Base-by-base conservation (phyloP, 1,140 invertebrate genomes). In the Atta colombica region DNA sequence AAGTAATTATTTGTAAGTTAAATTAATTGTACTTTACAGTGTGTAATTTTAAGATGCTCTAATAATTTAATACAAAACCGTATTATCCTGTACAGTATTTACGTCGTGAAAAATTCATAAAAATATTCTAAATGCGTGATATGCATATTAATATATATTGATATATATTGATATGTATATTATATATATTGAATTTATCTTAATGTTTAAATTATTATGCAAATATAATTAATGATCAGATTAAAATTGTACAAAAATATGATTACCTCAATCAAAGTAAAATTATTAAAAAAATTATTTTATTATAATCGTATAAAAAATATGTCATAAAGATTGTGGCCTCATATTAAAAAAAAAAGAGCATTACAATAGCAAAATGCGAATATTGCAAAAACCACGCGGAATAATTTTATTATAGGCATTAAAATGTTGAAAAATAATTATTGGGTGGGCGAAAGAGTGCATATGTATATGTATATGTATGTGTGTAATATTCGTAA, bases 21-120 rank as follows among this genome's bases (percentile, higher is more conserved):
- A 25, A 25, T 25, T 25, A 82, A 49, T 45, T 82, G 35, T 39
- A 82, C 45, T 21, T 49, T 82, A 31, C 10, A n/a, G 0, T 60
- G 21, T 77, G 28, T 78, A 3, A 53, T n/a, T 82, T 39, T 82
- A 49, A 72, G 10, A 18, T 82, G 21, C 71, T 28, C 14, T 3
- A 16, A 18, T 72, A 74, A 49, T 60, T 72, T 21, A 10, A 39
- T 60, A 74, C 21, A 45, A 60, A 72, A 8, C 39, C 31, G 12
- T 53, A 12, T 18, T 53, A 65, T 68, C 0, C 7, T 39, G 12
- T 68, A 49, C 12, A 35, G 3, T 28, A 21, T 61, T 25, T 25
- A 58, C 31, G 5, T 10, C 1, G 1, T 66, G n/a, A 66, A 55
- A 55, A 45, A 3, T 75, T n/a, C 25, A 51, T 58, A 51, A 51